phyloP scores from a whole-genome alignment of 2,888 invertebrate genomes.

The Pyrgus malvae region DNA sequence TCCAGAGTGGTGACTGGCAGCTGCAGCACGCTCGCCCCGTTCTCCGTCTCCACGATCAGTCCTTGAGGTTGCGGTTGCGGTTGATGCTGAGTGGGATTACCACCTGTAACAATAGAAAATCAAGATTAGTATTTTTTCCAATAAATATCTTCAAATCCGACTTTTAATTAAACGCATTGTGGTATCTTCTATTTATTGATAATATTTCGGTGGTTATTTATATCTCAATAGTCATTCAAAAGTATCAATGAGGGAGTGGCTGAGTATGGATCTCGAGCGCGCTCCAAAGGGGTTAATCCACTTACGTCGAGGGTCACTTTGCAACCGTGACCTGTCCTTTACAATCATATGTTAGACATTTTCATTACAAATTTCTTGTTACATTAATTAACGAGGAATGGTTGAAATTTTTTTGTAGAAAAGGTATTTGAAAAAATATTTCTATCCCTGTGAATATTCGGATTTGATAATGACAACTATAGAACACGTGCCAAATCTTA shows the following conservation, averaged over 20 bases:
- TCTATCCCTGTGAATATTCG: too few relatives aligned
- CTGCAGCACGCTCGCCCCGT: constrained; percentile 83
- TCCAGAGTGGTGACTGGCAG: constrained; percentile 84
- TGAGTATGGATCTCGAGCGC: constrained; percentile 50
- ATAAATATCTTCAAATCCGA: not conserved
- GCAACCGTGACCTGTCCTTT: constrained; percentile 45
- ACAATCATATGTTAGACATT: constrained; percentile 15
- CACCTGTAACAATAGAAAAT: constrained; percentile 61
- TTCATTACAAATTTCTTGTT: not conserved
- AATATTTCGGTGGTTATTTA: not conserved
- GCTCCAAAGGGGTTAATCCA: constrained; percentile 73
- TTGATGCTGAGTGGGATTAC: constrained; percentile 53
- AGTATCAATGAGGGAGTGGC: constrained; percentile 35
- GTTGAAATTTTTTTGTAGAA: too few relatives aligned
- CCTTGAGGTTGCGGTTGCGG: constrained; percentile 51
- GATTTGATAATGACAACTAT: too few relatives aligned
- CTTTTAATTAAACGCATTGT: not conserved
- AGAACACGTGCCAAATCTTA: too few relatives aligned
- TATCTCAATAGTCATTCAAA: not conserved
- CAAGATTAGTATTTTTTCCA: not conserved
- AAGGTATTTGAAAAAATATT: too few relatives aligned
- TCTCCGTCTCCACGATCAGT: constrained; percentile 84
- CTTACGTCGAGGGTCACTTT: constrained; percentile 60
- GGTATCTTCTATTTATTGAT: constrained; percentile 44
- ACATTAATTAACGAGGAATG: too few relatives aligned